Base-by-base conservation (phyloP, 2,113 vertebrate genomes). In the Osmerus eperlanus region DNA sequence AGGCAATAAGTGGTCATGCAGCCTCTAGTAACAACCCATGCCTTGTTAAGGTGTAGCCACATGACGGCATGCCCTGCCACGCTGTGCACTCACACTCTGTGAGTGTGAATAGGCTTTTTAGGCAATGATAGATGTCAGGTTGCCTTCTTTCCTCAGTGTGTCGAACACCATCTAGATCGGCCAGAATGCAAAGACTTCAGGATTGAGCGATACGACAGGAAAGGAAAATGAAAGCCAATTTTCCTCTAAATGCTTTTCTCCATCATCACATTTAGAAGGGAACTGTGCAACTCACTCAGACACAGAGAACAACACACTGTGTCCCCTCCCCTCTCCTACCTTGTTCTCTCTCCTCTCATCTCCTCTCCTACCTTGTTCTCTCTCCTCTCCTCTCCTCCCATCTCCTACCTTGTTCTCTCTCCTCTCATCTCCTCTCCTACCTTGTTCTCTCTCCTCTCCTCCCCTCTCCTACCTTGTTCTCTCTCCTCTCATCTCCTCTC, bases 221-320 rank as follows among this genome's bases (percentile, higher is more conserved):
- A 19, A 28, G 4, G 1, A 15, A 13, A 14, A 62, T 21, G n/a
- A 28, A 62, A 51, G 47, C 47, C n/a, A 11, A 13, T 12, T 64
- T 47, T 29, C 51, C 36, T 52, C 15, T 54, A 71, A 71, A 71
- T 64, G 47, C 52, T 52, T 64, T n/a, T 47, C 36, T 23, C 51
- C 62, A 61, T 71, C n/a, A 55, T 54, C 70, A 71, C 9, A 71
- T 71, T 54, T 51, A 28, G 59, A 52, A 63, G 18, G 21, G 6
- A 63, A 53, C 47, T 29, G 21, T 54, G 41, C 23, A n/a, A 23
- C 58, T 29, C 3, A 53, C 52, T 63, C 70, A 18, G 23, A 32
- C 67, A 69, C 29, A 36, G 32, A 36, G 32, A 36, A 36, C 28
- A 36, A 69, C 29, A 59, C n/a, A 36, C 23, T 28, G 18, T 54